Evolutionary conservation across 2,888 invertebrate genomes (phyloP).

Genomic region (Chloroclystis v-ata): DNA sequence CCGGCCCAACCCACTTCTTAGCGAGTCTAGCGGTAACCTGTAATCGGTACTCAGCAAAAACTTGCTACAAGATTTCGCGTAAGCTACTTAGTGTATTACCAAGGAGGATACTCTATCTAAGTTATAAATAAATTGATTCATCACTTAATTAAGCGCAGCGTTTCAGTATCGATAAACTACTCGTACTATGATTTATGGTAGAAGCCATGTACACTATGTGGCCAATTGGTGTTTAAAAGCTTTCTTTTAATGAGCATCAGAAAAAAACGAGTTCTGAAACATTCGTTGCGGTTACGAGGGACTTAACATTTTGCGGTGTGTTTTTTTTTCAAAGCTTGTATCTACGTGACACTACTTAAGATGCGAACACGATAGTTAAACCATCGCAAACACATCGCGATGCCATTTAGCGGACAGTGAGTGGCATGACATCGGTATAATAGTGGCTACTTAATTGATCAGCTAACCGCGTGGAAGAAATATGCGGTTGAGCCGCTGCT

Average conservation of each 20-base stretch:
- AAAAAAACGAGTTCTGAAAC: neutral
- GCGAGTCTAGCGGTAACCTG: constrained; percentile 44
- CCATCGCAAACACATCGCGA: constrained; percentile 55
- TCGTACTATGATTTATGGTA: too few relatives aligned
- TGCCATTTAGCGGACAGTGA: constrained; percentile 54
- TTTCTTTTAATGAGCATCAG: neutral
- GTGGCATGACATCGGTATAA: constrained; percentile 29
- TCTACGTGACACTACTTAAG: constrained; percentile 57
- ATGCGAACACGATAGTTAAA: constrained; percentile 58
- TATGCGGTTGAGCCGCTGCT: constrained; percentile 29
- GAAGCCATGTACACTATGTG: too few relatives aligned
- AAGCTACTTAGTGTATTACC: constrained; percentile 5
- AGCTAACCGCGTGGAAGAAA: constrained; percentile 37
- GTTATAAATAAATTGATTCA: neutral
- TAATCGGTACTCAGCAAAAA: constrained; percentile 62
- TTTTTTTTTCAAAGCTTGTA: constrained; percentile 33
- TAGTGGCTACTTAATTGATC: constrained; percentile 56
- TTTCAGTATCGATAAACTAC: neutral
- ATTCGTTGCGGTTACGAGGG: constrained; percentile 3
- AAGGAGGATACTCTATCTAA: constrained; percentile 3
- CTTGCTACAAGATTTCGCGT: constrained; percentile 41
- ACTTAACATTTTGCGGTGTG: neutral
- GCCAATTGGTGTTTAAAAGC: neutral
- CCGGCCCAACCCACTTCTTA: constrained; percentile 50
- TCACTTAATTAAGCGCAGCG: neutral